A percentile compares a stretch with the other conserved stretches of the same genome.
These are phyloP conservation scores for Rhinolophus ferrumequinum DNA, from an alignment of 2,113 vertebrate genomes.

Conservation along the genomic window DNA sequence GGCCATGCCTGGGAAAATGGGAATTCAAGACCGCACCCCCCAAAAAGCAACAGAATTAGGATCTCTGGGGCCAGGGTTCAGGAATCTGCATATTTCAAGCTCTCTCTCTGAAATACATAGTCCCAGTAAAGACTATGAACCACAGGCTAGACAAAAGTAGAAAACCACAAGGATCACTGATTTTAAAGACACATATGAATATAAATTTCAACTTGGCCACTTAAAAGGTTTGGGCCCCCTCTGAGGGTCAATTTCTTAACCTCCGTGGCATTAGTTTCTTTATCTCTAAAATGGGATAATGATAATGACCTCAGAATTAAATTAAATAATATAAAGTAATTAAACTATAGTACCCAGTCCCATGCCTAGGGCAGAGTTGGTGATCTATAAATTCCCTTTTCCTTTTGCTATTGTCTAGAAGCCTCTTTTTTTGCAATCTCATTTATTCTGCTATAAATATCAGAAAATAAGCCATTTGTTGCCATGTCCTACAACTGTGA, in stretches of 20 bases:
- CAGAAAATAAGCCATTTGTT: conserved; percentile 43
- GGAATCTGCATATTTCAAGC: neutral
- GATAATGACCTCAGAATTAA: conserved; percentile 27
- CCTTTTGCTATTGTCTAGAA: conserved; percentile 15
- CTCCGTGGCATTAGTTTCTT: neutral
- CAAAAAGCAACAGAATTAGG: neutral
- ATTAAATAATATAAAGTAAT: conserved; percentile 26
- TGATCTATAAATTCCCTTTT: neutral
- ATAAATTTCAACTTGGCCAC: neutral
- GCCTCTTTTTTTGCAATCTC: neutral
- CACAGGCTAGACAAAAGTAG: neutral
- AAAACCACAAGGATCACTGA: neutral
- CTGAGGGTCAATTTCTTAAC: neutral
- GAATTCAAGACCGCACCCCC: neutral
- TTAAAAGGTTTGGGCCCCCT: neutral
- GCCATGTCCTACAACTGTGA: neutral
- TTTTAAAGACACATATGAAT: neutral
- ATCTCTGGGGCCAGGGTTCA: neutral
- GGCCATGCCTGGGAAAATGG: neutral
- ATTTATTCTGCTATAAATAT: conserved; percentile 51
- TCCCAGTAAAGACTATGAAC: neutral
- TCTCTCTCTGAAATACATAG: neutral
- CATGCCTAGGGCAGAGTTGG: neutral
- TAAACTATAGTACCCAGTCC: neutral
- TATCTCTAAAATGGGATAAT: neutral